Conservation (phyloP, 2,797 vertebrate species). For the Odontamblyopus lacepedii region DNA sequence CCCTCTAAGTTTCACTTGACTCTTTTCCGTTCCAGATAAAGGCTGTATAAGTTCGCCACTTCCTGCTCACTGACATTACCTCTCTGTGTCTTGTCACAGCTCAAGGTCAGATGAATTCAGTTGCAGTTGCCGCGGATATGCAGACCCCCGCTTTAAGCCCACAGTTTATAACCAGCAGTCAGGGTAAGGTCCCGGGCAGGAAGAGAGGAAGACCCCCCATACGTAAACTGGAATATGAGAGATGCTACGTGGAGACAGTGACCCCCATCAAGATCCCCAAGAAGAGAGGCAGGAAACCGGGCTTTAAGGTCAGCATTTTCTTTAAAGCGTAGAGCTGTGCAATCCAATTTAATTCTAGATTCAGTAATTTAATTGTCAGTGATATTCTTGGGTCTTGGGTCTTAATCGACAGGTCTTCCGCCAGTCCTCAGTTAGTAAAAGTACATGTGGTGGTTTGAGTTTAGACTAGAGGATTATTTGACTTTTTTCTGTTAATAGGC, state of each 20-base stretch:
- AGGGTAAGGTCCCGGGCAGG: constrained; percentile 80
- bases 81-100: constrained; percentile 15
- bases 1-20: constrained; percentile 32
- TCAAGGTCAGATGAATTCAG: constrained; percentile 81
- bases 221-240: constrained; percentile 84
- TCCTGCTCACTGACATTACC: constrained; percentile 39
- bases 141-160: constrained; percentile 80
- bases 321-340: too few species aligned
- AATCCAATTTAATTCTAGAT: too few species aligned
- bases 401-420: too few species aligned
- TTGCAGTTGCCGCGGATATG: constrained; percentile 83
- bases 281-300: constrained; percentile 94
- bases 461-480: too few species aligned
- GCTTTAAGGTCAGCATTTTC: constrained; percentile 84
- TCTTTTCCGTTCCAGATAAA: constrained; percentile 45
- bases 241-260: constrained; percentile 81
- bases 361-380: too few species aligned
- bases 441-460: too few species aligned
- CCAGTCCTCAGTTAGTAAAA: too few species aligned
- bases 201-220: constrained; percentile 92
- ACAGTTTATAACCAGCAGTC: constrained; percentile 72
- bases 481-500: too few species aligned
- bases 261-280: constrained; percentile 88
- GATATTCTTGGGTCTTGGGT: too few species aligned
- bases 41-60: constrained; percentile 38